Evolutionary conservation across 2,888 invertebrate species (phyloP).

Genomic region (Dryadula phaetusa): DNA sequence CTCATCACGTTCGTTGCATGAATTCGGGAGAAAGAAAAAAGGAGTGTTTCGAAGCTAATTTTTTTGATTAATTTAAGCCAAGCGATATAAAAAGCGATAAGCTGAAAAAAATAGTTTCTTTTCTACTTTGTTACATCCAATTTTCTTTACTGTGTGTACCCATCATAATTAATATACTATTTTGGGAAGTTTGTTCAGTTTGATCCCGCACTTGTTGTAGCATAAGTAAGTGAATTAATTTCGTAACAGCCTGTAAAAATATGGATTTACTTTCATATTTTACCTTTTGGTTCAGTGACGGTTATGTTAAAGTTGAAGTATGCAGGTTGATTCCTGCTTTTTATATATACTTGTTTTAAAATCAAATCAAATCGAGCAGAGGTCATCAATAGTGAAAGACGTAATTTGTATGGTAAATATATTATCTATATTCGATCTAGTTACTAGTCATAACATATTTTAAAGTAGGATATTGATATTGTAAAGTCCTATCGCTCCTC

Average conservation of each 20-base stretch:
- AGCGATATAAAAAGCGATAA: too few species aligned
- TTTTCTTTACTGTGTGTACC: neutral
- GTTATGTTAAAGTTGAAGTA: neutral
- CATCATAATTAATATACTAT: neutral
- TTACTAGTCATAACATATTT: too few species aligned
- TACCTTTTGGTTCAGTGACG: neutral
- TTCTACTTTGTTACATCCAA: neutral
- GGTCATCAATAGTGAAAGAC: too few species aligned
- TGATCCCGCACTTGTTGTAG: neutral
- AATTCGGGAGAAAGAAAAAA: too few species aligned
- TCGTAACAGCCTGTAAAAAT: neutral
- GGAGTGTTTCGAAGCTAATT: too few species aligned
- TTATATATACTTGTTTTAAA: neutral
- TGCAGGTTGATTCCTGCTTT: neutral
- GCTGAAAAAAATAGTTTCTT: too few species aligned
- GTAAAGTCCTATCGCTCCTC: too few species aligned
- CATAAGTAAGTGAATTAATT: neutral
- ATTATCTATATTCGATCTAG: too few species aligned
- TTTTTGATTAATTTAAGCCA: too few species aligned
- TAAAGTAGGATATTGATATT: too few species aligned
- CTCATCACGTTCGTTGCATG: too few species aligned
- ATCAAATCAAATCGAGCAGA: neutral
- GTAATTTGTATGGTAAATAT: too few species aligned
- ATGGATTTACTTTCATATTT: neutral
- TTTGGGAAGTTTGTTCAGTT: slow-evolving; percentile 1